A percentile compares a stretch with the other conserved stretches of the same genome.
Conservation (phyloP, 2,113 vertebrate genomes). For the Chroicocephalus ridibundus region DNA sequence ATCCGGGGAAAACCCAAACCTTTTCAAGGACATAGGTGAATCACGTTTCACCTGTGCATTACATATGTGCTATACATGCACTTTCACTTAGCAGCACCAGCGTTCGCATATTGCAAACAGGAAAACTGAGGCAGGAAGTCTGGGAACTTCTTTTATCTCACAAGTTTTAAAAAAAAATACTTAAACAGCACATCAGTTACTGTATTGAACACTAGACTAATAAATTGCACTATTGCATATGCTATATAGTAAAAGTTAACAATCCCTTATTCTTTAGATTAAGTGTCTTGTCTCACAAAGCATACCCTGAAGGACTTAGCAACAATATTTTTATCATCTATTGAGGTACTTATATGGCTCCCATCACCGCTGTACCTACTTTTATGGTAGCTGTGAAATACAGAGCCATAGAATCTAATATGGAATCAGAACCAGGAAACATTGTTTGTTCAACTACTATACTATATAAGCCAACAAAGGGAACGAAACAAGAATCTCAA, state of each 20-base stretch:
- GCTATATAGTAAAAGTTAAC: conserved; percentile 56
- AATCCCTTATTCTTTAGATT: conserved; percentile 48
- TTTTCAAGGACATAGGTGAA: background rate
- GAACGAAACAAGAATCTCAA: background rate
- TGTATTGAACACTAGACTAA: background rate
- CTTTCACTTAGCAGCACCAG: background rate
- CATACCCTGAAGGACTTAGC: background rate
- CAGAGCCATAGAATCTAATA: background rate
- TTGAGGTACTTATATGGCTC: conserved; percentile 1
- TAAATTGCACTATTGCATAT: conserved; percentile 44
- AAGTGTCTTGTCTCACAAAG: conserved; percentile 32
- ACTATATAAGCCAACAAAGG: background rate
- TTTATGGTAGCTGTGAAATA: conserved; percentile 43
- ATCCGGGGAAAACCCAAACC: background rate
- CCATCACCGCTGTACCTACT: conserved; percentile 5
- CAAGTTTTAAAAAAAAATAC: background rate
- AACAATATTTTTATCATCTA: conserved; percentile 34
- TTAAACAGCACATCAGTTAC: background rate
- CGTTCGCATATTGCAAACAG: background rate
- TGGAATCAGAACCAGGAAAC: background rate
- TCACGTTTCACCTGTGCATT: background rate
- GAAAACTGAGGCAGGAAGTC: background rate
- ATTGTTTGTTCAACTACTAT: background rate
- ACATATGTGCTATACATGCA: background rate
- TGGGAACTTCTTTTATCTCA: background rate